Percentiles rank a stretch among this genome's conserved stretches.
phyloP scores from a whole-genome alignment of 1,140 invertebrate genomes.

The Caligus rogercresseyi region DNA sequence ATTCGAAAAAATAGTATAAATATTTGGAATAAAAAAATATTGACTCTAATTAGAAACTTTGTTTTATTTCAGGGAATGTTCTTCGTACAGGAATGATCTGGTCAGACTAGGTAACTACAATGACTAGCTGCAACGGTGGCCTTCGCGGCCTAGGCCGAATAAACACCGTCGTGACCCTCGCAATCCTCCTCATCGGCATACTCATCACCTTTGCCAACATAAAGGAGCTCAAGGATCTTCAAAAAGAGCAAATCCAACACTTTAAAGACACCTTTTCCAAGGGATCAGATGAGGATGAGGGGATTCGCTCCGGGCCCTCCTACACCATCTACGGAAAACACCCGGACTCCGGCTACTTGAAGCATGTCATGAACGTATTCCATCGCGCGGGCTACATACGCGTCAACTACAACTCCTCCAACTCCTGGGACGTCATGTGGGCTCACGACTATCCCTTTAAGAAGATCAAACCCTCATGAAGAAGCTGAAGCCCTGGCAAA shows the following conservation, averaged over 20 bases:
- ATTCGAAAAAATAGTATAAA: too few species aligned
- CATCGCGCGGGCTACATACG: constrained; percentile 43
- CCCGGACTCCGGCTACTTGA: constrained; percentile 43
- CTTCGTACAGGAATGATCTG: too few species aligned
- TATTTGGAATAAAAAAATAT: too few species aligned
- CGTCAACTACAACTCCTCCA: constrained; percentile 28
- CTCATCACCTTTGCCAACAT: not conserved
- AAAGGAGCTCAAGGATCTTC: not conserved
- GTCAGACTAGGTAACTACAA: not conserved
- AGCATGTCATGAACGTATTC: constrained; percentile 56
- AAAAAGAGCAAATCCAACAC: not conserved
- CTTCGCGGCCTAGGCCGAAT: not conserved
- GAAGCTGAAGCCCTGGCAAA: constrained; percentile 48
- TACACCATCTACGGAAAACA: constrained; percentile 16
- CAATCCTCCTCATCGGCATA: not conserved
- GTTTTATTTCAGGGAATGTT: too few species aligned
- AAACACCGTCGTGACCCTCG: not conserved
- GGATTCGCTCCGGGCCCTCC: not conserved
- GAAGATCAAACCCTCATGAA: constrained; percentile 39
- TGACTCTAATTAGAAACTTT: too few species aligned
- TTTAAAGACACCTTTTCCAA: not conserved
- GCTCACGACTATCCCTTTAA: constrained; percentile 79
- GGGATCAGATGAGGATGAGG: not conserved
- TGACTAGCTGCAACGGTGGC: not conserved
- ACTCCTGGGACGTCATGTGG: constrained; percentile 75